Base-by-base conservation (phyloP, 2,113 vertebrate species). In the Macquaria australasica region DNA sequence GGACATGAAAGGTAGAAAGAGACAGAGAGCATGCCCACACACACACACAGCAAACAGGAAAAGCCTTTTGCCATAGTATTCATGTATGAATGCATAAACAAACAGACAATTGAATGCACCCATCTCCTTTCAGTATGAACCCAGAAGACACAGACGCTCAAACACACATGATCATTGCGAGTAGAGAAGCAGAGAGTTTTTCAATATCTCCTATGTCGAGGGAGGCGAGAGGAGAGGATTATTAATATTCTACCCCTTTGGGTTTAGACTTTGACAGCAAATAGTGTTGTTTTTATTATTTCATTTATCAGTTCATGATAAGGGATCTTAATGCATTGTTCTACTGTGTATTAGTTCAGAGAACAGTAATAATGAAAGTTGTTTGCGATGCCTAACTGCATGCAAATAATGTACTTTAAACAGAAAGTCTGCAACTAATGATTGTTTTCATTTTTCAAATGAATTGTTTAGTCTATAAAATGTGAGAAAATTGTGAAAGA, bases 1-100 rank as follows among this genome's bases (percentile, higher is more conserved):
- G 63, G 81, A 91, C 87, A 89, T 94, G 88, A 94, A 93, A 94
- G 91, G 87, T 90, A 85, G 82, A 85, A 55, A 81, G 63, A 83
- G 86, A 73, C 64, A 78, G 77, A 82, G 83, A 60, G 80, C 78
- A 86, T 70, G 73, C 83, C 83, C 89, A 84, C 83, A 79, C 73
- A 77, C 83, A 73, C n/a, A 70, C 45, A 84, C 56, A 31, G 48
- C 23, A 86, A 70, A 84, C 63, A 87, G 73, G 73, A 85, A 85
- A 87, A 86, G 55, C 73, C 68, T 80, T 87, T 91, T 82, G 75
- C 73, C 69, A 83, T 79, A 84, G 78, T 77, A 41, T 72, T 87
- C 82, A 83, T 84, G 82, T 82, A 73, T 68, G 74, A 66, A 60
- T 77, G 64, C 59, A 5, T 69, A n/a, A 86, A 91, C 60, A 84